phyloP scores from a whole-genome alignment of 2,113 vertebrate genomes.

The Pteropus alecto region DNA sequence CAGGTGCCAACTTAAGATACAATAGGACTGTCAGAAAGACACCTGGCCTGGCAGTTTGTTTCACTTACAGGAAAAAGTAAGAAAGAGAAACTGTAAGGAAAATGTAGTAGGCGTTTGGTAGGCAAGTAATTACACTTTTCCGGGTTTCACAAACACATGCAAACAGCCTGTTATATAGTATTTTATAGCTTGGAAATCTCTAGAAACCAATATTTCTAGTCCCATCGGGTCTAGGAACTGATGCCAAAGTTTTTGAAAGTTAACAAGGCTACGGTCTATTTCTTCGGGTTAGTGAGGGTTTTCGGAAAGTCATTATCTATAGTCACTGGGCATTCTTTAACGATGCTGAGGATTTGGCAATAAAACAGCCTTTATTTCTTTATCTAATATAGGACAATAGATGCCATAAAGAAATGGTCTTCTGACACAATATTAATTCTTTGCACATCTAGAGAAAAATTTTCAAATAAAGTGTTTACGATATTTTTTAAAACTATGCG shows the following conservation, averaged over 20 bases:
- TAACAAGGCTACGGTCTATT: neutral
- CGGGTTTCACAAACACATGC: neutral
- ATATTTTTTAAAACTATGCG: neutral
- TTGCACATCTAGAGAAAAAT: neutral
- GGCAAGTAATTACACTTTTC: neutral
- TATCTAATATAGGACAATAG: neutral
- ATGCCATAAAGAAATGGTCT: neutral
- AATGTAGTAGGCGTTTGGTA: neutral
- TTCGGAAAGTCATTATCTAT: neutral
- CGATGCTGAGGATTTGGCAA: neutral
- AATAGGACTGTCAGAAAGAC: neutral
- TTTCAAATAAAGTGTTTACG: neutral
- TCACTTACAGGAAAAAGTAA: neutral
- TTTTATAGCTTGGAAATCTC: neutral
- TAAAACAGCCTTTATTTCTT: neutral
- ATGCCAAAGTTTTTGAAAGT: fast-evolving
- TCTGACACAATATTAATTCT: neutral
- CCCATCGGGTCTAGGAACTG: neutral
- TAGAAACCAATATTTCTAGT: neutral
- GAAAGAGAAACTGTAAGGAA: neutral
- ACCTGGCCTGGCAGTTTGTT: neutral
- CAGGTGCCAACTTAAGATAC: neutral
- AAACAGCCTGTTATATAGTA: neutral
- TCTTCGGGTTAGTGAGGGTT: neutral
- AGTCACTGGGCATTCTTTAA: neutral